Evolutionary conservation across 2,888 invertebrate genomes (phyloP).

Genomic region (Seira sanloemensis): DNA sequence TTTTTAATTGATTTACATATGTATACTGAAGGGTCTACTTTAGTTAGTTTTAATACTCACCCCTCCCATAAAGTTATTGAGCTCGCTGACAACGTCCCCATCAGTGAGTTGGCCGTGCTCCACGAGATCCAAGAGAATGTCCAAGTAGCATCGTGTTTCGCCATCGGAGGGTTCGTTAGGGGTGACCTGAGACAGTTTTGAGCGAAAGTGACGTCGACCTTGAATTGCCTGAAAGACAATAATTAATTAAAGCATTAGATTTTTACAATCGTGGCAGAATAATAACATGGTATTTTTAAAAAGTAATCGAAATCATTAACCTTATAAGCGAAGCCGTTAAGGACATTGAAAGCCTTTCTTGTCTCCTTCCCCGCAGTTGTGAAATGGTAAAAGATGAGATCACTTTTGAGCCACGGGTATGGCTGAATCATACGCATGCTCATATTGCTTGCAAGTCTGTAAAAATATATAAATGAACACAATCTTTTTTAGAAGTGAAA

Average conservation of each 20-base stretch:
- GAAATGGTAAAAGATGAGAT: slow-evolving; percentile 38
- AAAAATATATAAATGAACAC: neutral
- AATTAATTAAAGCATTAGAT: neutral
- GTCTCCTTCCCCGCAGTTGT: slow-evolving; percentile 5
- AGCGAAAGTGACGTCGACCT: neutral
- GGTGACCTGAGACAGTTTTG: neutral
- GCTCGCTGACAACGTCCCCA: slow-evolving; percentile 38
- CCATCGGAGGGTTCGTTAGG: too few relatives aligned
- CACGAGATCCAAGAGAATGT: slow-evolving; percentile 38
- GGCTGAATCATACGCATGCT: slow-evolving; percentile 23
- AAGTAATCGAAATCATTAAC: neutral
- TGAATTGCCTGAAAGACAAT: neutral
- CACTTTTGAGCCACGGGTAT: slow-evolving; percentile 31
- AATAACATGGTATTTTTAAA: too few relatives aligned
- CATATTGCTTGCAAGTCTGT: neutral
- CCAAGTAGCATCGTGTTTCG: slow-evolving; percentile 40
- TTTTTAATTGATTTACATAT: neutral
- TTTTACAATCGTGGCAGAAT: neutral
- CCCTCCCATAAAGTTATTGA: slow-evolving; percentile 52
- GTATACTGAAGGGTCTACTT: neutral
- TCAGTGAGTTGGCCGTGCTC: slow-evolving; percentile 36
- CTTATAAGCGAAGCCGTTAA: slow-evolving; percentile 15
- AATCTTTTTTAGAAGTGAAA: too few relatives aligned
- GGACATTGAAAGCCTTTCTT: neutral
- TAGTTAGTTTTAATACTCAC: slow-evolving; percentile 24